A percentile compares a stretch with the other conserved stretches of the same genome.
Evolutionary conservation across 2,888 invertebrate species (phyloP).

Genomic region (Ryuthela nishihirai): DNA sequence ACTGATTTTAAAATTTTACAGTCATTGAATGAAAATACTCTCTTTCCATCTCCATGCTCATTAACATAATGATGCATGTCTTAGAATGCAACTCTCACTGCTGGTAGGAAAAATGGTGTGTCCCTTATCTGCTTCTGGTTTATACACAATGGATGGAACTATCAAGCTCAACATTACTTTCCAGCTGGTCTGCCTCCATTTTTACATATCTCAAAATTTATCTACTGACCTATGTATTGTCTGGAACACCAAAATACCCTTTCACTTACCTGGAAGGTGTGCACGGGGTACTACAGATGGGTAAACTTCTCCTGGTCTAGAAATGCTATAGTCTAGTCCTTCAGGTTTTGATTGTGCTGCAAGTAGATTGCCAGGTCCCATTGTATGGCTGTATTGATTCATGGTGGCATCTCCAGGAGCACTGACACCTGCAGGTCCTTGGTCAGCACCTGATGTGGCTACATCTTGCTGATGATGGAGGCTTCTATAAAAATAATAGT

Average conservation of each 20-base stretch:
- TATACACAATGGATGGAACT: too few relatives aligned
- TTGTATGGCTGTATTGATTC: slow-evolving; percentile 42
- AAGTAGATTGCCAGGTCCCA: slow-evolving; percentile 43
- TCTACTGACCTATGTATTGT: not conserved
- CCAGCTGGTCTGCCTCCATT: too few relatives aligned
- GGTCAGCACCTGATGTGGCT: slow-evolving; percentile 44
- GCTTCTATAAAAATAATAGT: slow-evolving; percentile 43
- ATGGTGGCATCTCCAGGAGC: slow-evolving; percentile 45
- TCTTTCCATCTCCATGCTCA: too few relatives aligned
- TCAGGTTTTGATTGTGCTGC: slow-evolving; percentile 52
- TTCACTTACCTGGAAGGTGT: slow-evolving; percentile 47
- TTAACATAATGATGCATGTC: too few relatives aligned
- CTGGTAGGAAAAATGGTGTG: too few relatives aligned
- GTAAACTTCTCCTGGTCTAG: slow-evolving; percentile 58
- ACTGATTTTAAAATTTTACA: too few relatives aligned
- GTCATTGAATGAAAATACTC: too few relatives aligned
- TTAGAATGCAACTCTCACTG: too few relatives aligned
- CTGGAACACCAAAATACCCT: not conserved
- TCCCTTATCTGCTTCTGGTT: too few relatives aligned
- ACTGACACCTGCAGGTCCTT: slow-evolving; percentile 27
- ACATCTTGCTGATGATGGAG: slow-evolving; percentile 48
- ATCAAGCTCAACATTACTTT: too few relatives aligned
- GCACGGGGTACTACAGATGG: slow-evolving; percentile 54
- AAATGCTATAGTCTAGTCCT: slow-evolving; percentile 70
- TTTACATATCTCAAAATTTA: too few relatives aligned